Percentiles rank a stretch among this genome's conserved stretches.
These are phyloP conservation scores for Episyrphus balteatus DNA, from an alignment of 1,140 invertebrate species.

Conservation along the genomic window DNA sequence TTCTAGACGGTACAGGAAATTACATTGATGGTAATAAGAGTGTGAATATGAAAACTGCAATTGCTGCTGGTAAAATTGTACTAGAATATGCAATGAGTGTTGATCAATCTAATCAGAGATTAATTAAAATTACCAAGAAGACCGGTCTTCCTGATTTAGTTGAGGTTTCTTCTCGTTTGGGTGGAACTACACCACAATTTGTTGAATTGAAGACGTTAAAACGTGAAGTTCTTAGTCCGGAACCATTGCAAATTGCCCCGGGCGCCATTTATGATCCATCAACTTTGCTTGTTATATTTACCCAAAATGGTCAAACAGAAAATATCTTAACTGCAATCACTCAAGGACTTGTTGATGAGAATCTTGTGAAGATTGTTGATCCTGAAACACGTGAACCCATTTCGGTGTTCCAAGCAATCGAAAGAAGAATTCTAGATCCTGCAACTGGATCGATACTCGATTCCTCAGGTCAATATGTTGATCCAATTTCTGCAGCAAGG, in stretches of 20 bases:
- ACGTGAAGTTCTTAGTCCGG: constrained; percentile 41
- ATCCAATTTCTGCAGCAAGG: constrained; percentile 63
- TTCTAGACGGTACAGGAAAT: constrained; percentile 66
- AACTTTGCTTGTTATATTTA: constrained; percentile 59
- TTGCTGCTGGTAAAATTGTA: constrained; percentile 54
- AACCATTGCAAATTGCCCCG: constrained; percentile 55
- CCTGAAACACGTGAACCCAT: constrained; percentile 58
- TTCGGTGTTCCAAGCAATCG: constrained; percentile 62
- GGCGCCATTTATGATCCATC: constrained; percentile 65
- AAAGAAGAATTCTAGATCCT: constrained; percentile 61
- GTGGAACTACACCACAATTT: constrained; percentile 30
- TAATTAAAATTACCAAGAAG: constrained; percentile 51
- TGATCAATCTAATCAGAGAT: constrained; percentile 40
- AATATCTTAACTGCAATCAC: constrained; percentile 58
- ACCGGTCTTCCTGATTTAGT: constrained; percentile 53
- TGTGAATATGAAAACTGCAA: constrained; percentile 69
- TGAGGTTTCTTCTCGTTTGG: constrained; percentile 46
- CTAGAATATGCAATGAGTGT: constrained; percentile 44
- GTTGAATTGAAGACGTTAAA: constrained; percentile 35
- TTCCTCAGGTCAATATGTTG: constrained; percentile 50
- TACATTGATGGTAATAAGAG: constrained; percentile 47
- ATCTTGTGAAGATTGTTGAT: constrained; percentile 64
- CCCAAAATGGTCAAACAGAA: constrained; percentile 54
- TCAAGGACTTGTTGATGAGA: constrained; percentile 51
- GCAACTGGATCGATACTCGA: constrained; percentile 60